Base-by-base conservation (phyloP, 2,888 invertebrate genomes). In the Unio pictorum region DNA sequence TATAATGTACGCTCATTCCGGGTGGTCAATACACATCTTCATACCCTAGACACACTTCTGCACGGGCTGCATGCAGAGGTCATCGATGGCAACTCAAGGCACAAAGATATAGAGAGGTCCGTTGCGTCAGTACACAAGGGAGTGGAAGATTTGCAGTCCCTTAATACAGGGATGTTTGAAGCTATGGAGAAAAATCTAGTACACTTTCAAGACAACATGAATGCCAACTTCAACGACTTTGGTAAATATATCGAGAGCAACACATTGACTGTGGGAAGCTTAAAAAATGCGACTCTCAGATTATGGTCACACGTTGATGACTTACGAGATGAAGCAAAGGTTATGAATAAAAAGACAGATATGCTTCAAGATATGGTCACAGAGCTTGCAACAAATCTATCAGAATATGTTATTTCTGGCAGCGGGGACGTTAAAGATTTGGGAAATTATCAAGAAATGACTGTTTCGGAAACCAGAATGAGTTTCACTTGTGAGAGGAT, bases 1-100 rank as follows among this genome's bases (percentile, higher is more conserved):
- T 87, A 82, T 72, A 84, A 80, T 71, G 76, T 85, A 0, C 70
- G 85, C 23, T 84, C 83, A 71, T 86, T 86, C 68, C 74, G 83
- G 17, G 77, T 79, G 0, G 79, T 86, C 0, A 81, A 81, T 57
- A 84, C 82, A 5, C 80, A 81, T 57, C 59, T 85, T 17, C 81
- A 84, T 58, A 74, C 74, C 1, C 67, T 82, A 7, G 78, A 83
- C 57, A 80, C 75, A 11, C 73, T 78, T 8, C 64, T 81, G 23
- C 83, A 83, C 34, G 71, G 72, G 0, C 66, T 83, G 6, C 74
- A 79, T 45, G 63, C 74, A 15, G 77, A 82, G 61, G 65, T 86
- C 8, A 74, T 71, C 15, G 74, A 81, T n/a, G 71, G 78, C 26
- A 78, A 79, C n/a, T 68, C 75, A 18, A 77, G 78, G 55, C 70